Evolutionary conservation across 2,888 invertebrate species (phyloP), one percentile per base, ranked within the genome.

Genomic region (Notodonta dromedarius): DNA sequence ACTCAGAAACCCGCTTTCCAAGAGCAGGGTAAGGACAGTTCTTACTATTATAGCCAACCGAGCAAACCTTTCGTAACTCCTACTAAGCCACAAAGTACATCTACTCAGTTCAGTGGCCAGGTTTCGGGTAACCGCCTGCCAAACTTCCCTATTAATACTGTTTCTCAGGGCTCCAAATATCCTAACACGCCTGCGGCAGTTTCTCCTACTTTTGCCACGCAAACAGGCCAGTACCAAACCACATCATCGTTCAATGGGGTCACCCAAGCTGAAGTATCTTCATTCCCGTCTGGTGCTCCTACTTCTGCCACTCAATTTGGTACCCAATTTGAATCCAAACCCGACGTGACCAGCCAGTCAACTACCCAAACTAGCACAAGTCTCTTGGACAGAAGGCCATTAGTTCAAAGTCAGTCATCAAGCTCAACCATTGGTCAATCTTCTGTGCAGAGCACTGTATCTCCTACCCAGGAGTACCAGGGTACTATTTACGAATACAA

Each of bases 21-120:
- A 62, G 57, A 74, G 14, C 86, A 83, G 58, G 78, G 71, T 4
- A 60, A 66, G 54, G 84, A 87, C 62, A 67, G 84, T 61, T 85
- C 88, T 13, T 90, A 90, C 61, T 78, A 84, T 66, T 90, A 91
- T 67, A 85, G 84, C 48, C 82, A 80, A 62, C 90, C 92, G 16
- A 73, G 82, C 2, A 82, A 79, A 48, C 76, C 85, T 51, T 90
- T 90, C 58, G 73, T 70, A 42, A 70, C 67, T 35, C 81, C 82
- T 24, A 59, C 54, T 42, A 56, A 56, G 39, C 58, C 66, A 55
- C 77, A 79, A 57, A 70, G 9, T 5, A 35, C 40, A 6, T n/a
- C 8, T 11, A 24, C 24, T 16, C 51, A 51, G 8, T 51, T 51
- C 9, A 16, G 14, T 16, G 9, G 14, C 9, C 50, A 50, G 16